Conservation (phyloP, 2,113 vertebrate species). For the Phodopus roborovskii region DNA sequence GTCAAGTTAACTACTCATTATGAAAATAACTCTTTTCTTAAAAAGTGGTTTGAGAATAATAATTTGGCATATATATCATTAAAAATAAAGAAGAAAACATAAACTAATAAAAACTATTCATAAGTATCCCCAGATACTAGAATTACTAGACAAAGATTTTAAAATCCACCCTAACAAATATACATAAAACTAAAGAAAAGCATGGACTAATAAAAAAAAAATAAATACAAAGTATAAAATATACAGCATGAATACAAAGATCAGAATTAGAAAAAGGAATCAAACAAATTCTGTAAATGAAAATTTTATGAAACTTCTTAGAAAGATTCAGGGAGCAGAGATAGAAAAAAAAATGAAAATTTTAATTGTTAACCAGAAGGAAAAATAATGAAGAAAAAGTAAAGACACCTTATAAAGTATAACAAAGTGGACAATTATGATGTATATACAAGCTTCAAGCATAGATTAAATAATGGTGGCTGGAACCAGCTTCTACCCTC, state of each 20-base stretch:
- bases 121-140: neutral
- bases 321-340: neutral
- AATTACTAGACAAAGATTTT: neutral
- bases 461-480: too few species aligned
- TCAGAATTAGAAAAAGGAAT: neutral
- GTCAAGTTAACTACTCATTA: neutral
- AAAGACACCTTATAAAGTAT: too few species aligned
- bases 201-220: neutral
- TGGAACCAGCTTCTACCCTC: too few species aligned
- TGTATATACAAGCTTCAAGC: too few species aligned
- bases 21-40: neutral
- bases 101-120: neutral
- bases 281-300: neutral
- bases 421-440: too few species aligned
- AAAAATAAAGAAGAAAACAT: slow-evolving; percentile 12
- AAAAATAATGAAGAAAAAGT: too few species aligned
- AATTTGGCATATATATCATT: neutral
- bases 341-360: neutral
- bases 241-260: neutral
- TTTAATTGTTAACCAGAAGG: too few species aligned
- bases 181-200: neutral
- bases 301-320: neutral
- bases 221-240: neutral
- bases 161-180: neutral
- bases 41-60: neutral